Evolutionary conservation across 2,888 invertebrate species (phyloP).

Genomic region (Dyspetes luteomarginatus): DNA sequence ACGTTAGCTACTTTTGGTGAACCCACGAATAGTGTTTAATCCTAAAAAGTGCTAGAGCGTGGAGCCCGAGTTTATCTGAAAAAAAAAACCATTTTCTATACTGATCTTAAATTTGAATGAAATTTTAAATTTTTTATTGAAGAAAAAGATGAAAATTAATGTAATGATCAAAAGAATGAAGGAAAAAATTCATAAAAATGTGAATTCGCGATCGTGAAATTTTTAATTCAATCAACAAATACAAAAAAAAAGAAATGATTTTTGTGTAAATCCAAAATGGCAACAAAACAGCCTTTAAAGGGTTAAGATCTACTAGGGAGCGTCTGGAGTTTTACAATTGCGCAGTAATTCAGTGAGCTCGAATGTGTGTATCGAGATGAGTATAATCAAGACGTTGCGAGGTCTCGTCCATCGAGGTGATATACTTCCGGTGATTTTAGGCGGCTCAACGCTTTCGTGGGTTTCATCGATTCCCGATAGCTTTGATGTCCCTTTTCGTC

Average conservation of each 20-base stretch:
- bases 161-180: no score
- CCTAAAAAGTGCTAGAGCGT: no score
- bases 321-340: constrained; percentile 14
- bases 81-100: no score
- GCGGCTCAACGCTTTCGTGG: constrained; percentile 39
- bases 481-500: constrained; percentile 52
- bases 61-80: no score
- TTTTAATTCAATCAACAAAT: neutral
- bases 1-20: no score
- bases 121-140: no score
- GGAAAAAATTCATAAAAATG: no score
- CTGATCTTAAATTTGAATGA: no score
- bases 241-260: neutral
- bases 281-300: neutral
- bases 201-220: no score
- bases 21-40: no score
- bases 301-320: neutral
- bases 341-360: constrained; percentile 46
- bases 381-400: constrained; percentile 39
- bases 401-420: neutral
- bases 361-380: constrained; percentile 51
- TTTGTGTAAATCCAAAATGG: neutral
- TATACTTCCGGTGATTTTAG: constrained; percentile 52
- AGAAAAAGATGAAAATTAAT: no score
- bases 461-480: constrained; percentile 57